Conservation (phyloP, 1,140 invertebrate species). For the Colletes gigas region DNA sequence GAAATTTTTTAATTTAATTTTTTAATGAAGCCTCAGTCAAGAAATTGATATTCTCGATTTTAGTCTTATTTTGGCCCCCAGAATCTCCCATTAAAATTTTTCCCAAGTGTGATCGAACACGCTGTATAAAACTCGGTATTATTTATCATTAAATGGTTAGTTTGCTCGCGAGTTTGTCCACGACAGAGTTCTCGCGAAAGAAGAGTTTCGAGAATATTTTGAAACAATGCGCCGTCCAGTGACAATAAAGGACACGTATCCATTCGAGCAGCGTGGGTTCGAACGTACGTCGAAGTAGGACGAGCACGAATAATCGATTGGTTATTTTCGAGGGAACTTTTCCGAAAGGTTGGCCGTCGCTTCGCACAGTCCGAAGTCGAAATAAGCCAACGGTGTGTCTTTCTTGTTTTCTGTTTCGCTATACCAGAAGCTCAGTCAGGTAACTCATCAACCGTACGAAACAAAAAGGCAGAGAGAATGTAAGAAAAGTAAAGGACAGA, state of each 20-base stretch:
- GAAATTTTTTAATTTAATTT: no score
- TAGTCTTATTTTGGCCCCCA: no score
- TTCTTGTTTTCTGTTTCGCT: conserved; percentile 78
- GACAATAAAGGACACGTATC: neutral
- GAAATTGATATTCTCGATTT: no score
- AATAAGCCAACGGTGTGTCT: conserved; percentile 68
- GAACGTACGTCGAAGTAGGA: conserved; percentile 11
- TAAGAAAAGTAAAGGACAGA: conserved; percentile 26
- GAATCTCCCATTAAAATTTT: no score
- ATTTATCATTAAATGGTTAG: no score
- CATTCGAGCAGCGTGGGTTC: neutral
- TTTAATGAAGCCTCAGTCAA: no score
- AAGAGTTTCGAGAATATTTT: neutral
- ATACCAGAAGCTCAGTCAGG: conserved; percentile 79
- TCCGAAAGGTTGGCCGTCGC: conserved; percentile 50
- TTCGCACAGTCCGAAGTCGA: conserved; percentile 39
- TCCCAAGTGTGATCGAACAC: no score
- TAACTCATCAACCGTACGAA: conserved; percentile 66
- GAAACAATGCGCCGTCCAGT: neutral
- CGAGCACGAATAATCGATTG: conserved; percentile 20
- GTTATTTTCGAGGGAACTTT: conserved; percentile 26
- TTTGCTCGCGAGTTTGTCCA: no score
- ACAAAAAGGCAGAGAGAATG: conserved; percentile 54
- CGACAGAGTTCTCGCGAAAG: no score
- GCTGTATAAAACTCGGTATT: neutral